Base-by-base conservation (phyloP, 1,140 invertebrate genomes). In the Cotesia vestalis region DNA sequence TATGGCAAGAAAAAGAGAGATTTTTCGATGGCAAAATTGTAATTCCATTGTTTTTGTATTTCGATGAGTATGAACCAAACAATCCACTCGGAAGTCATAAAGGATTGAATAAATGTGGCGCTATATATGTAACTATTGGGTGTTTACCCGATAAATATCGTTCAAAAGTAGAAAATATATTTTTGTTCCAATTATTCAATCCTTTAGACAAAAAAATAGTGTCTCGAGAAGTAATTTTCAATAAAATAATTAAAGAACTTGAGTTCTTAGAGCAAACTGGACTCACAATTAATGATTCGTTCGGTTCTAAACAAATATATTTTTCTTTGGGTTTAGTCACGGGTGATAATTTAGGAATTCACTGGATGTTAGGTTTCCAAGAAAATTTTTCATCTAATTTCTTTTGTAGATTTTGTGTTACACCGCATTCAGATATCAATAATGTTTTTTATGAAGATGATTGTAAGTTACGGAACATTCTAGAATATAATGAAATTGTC, bases 111-210 rank as follows among this genome's bases (percentile, higher is more conserved):
- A 83, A 81, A 78, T 69, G 82, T 59, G 78, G 80, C 34, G 76
- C 75, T 20, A 61, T 80, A 3, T 82, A 84, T 73, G 53, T 78
- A 59, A 73, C 70, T 6, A 73, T 84, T 38, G 68, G 76, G 8
- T 78, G 75, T 71, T 70, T 84, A 53, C 80, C 82, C 46, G 73
- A 71, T 35, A 55, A 80, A 64, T 74, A 76, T 63, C 70, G 57
- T 66, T 77, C 74, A 9, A 67, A 73, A 73, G 62, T 83, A 55
- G 73, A 79, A 46, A 80, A 82, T 71, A 80, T 84, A 59, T 84
- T 83, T 76, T 69, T 84, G 51, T 69, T 73, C 67, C 35, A 69
- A 34, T 51, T 85, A 34, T 83, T 84, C 63, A 71, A 82, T 60
- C 72, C 76, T 27, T 53, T 72, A 17, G 79, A 85, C 75, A 69